phyloP scores from a whole-genome alignment of 2,888 invertebrate genomes.

The Ditula angustiorana region DNA sequence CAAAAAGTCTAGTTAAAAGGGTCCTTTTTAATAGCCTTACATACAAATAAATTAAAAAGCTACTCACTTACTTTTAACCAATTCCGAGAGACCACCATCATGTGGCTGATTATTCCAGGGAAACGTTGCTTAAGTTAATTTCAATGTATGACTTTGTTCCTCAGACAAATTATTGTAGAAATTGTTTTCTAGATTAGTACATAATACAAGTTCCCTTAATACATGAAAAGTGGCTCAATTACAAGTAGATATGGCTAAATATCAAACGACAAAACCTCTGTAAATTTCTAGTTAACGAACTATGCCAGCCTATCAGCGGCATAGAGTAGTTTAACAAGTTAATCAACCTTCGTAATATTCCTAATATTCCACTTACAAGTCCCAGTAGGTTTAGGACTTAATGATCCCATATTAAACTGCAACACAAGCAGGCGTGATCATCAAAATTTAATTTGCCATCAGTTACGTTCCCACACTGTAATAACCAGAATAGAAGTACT shows the following conservation, averaged over 20 bases:
- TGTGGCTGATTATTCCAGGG: too few relatives aligned
- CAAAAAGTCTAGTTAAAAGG: too few relatives aligned
- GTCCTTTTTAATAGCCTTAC: too few relatives aligned
- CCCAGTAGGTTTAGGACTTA: not conserved
- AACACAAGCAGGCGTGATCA: slow-evolving; percentile 16
- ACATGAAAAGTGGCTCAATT: not conserved
- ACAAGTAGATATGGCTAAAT: not conserved
- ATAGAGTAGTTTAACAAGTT: slow-evolving; percentile 10
- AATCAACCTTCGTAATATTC: not conserved
- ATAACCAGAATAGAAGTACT: not conserved
- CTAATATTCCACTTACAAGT: not conserved
- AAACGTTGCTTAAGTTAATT: too few relatives aligned
- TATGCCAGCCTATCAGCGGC: not conserved
- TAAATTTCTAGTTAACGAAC: not conserved
- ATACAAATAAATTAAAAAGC: too few relatives aligned
- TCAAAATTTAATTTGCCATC: slow-evolving; percentile 24
- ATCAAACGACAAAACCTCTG: not conserved
- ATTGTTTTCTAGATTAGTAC: too few relatives aligned
- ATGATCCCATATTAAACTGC: slow-evolving; percentile 15
- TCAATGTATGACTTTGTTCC: too few relatives aligned
- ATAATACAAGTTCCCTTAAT: too few relatives aligned
- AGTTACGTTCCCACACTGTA: slow-evolving; percentile 7
- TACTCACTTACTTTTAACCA: too few relatives aligned
- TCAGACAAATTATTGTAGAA: too few relatives aligned
- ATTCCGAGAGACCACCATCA: too few relatives aligned